These are phyloP conservation scores for Eustalomyia histrio DNA, from an alignment of 2,888 invertebrate genomes.

Conservation along the genomic window DNA sequence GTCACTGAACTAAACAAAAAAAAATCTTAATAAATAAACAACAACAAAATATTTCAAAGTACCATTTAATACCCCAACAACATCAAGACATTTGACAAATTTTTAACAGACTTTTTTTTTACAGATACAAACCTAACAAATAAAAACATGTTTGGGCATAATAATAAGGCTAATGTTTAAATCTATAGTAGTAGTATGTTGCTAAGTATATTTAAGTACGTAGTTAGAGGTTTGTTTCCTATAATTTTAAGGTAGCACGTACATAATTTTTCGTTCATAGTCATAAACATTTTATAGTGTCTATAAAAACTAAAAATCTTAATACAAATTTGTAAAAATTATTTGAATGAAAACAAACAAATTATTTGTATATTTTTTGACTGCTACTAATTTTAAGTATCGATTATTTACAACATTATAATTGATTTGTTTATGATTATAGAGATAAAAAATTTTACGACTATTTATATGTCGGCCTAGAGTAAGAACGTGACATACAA, in stretches of 20 bases:
- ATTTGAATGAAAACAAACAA: not conserved
- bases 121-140: not conserved
- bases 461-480: too few species aligned
- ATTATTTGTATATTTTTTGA: not conserved
- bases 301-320: not conserved
- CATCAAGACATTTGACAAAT: constrained; percentile 64
- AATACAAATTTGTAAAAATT: not conserved
- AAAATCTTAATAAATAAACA: not conserved
- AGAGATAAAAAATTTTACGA: not conserved
- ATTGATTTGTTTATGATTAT: not conserved
- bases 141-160: not conserved
- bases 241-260: constrained; percentile 49
- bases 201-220: not conserved
- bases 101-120: constrained; percentile 52
- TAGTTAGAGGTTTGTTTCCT: constrained; percentile 6
- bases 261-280: constrained; percentile 30
- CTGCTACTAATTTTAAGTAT: not conserved
- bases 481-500: too few species aligned
- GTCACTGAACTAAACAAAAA: constrained; percentile 61
- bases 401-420: not conserved
- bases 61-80: constrained; percentile 40
- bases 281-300: constrained; percentile 28
- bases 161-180: constrained; percentile 1
- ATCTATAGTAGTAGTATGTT: not conserved
- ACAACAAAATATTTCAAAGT: not conserved